Conservation (phyloP, 92 coral and sea anemone species). For the Siderastrea siderea region DNA sequence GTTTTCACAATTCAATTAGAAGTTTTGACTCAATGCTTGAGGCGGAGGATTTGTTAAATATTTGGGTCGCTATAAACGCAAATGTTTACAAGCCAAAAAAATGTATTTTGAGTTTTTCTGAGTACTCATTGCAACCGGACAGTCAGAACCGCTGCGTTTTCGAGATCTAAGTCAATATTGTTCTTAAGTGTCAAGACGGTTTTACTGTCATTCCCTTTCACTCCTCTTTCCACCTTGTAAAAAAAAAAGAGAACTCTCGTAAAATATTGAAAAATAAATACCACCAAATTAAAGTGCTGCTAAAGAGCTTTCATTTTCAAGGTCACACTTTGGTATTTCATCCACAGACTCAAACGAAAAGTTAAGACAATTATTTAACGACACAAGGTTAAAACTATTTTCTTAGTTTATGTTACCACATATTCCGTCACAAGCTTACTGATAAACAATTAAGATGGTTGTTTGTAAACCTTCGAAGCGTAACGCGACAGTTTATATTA, state of each 20-base stretch:
- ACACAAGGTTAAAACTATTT: constrained; percentile 29
- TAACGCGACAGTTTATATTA: constrained; percentile 17
- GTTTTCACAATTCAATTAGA: neutral
- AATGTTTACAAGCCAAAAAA: constrained; percentile 38
- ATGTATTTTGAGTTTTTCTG: constrained; percentile 7
- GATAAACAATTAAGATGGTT: constrained; percentile 5
- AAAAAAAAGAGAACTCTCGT: neutral
- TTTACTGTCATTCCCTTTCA: constrained; percentile 23
- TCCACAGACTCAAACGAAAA: neutral
- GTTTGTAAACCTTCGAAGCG: constrained; percentile 16
- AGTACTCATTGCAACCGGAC: constrained; percentile 19
- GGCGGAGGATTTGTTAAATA: constrained; percentile 34
- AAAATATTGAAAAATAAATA: neutral
- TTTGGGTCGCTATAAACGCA: constrained; percentile 33
- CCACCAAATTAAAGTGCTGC: neutral
- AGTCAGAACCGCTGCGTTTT: constrained; percentile 28
- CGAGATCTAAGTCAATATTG: constrained; percentile 56
- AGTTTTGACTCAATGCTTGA: neutral
- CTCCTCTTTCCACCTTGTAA: neutral
- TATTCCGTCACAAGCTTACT: constrained; percentile 10
- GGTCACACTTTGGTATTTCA: neutral
- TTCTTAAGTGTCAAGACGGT: constrained; percentile 32
- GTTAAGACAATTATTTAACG: neutral
- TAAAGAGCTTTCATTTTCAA: neutral
- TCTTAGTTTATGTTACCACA: constrained; percentile 25